Percentiles rank a stretch among this genome's conserved stretches.
phyloP scores from a whole-genome alignment of 1,140 invertebrate species.

The Drosophila mayri region DNA sequence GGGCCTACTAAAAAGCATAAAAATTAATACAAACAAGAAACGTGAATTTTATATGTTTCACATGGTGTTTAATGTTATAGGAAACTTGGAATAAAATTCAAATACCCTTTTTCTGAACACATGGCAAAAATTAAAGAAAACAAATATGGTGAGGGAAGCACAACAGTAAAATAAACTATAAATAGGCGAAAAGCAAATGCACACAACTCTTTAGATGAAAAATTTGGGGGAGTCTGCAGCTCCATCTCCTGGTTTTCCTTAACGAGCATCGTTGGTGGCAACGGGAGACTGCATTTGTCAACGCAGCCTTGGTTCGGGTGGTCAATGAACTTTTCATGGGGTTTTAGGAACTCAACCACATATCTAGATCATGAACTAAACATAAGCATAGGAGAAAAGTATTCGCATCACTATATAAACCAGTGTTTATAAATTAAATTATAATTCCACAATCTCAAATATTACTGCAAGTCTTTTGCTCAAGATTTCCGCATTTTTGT shows the following conservation, averaged over 20 bases:
- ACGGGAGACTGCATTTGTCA: slow-evolving; percentile 22
- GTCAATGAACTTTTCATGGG: slow-evolving; percentile 53
- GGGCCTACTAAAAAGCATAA: no score
- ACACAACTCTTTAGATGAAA: slow-evolving; percentile 9
- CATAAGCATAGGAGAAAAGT: background rate
- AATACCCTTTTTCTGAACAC: background rate
- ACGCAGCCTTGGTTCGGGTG: background rate
- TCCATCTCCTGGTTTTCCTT: slow-evolving; percentile 1
- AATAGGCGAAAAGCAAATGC: slow-evolving; percentile 62
- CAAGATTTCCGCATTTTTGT: background rate
- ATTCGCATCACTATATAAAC: background rate
- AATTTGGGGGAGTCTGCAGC: slow-evolving; percentile 36
- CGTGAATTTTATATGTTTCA: background rate
- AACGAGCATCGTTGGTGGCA: slow-evolving; percentile 16
- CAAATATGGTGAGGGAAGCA: slow-evolving; percentile 11
- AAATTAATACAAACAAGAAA: background rate
- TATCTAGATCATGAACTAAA: background rate
- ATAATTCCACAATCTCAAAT: background rate
- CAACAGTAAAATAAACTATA: slow-evolving; percentile 36
- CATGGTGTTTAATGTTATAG: background rate
- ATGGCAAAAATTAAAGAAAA: slow-evolving; percentile 18
- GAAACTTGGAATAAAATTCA: background rate
- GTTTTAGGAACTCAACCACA: background rate
- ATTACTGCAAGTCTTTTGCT: background rate
- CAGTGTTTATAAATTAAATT: background rate